Evolutionary conservation across 2,797 vertebrate genomes (phyloP), one percentile per base, ranked within the genome.

Genomic region (Sebastes vulpes): DNA sequence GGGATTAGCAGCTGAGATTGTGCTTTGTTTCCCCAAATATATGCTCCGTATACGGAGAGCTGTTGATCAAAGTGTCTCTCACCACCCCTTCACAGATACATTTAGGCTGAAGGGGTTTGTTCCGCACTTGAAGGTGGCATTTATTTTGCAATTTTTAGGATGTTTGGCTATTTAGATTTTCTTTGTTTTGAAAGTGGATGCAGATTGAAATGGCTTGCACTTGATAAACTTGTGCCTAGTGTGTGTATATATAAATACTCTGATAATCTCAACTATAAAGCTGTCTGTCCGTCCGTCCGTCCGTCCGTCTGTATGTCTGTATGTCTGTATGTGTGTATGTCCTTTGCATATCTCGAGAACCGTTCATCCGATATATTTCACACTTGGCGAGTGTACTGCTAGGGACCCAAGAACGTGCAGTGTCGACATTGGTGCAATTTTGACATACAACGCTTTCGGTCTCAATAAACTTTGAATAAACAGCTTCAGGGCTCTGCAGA

Each of bases 1-100:
- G 78, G 95, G 94, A 95, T 96, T 96, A 95, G 94, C 92, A 90
- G 82, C 91, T 93, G 91, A 94, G 93, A 93, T 93, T 91, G 85
- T 87, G 92, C 93, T 96, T 93, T 95, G 92, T 94, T 94, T 95
- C 88, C 89, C 89, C 79, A 93, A 92, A 95, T 93, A 91, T 93
- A 89, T 86, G 82, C 82, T 90, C 84, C 72, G 82, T 90, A 87
- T 75, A 82, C 32, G 80, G 86, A 90, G 83, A 87, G 91, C 71
- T 86, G 83, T 76, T 93, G 88, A 93, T 93, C 90, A 94, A 93
- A 93, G 91, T 83, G 89, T 85, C 75, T 89, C 83, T 78, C 75
- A 72, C 68, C 81, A 63, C 63, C 73, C 26, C 46, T 72, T 75
- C 72, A 72, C 28, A 38, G 65, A 82, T 65, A 54, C 69, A 67